Percentiles rank a stretch among this genome's conserved stretches.
phyloP scores from a whole-genome alignment of 2,113 vertebrate genomes.

The Oxyura jamaicensis region DNA sequence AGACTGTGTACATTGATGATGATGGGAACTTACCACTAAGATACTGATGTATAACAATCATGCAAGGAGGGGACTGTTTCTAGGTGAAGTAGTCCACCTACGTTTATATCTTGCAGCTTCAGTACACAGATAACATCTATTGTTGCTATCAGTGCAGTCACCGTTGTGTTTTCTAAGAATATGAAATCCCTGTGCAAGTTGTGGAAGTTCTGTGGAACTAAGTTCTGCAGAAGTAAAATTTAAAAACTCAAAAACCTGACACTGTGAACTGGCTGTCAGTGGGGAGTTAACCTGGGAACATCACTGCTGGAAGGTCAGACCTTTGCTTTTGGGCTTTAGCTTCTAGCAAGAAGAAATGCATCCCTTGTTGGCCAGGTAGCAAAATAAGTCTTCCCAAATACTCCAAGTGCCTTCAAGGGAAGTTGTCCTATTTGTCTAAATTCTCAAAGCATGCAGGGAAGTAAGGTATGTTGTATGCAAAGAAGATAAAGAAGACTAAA shows the following conservation, averaged over 20 bases:
- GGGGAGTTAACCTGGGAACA: not conserved
- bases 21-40: not conserved
- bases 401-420: not conserved
- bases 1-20: accelerated
- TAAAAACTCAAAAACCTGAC: not conserved
- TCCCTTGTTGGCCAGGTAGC: not conserved
- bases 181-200: not conserved
- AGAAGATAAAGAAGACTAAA: not conserved
- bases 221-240: not conserved
- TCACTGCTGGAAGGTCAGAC: not conserved
- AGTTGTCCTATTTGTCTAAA: not conserved
- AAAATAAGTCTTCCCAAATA: not conserved
- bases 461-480: not conserved
- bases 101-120: not conserved
- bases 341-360: not conserved
- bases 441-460: not conserved
- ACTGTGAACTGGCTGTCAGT: not conserved
- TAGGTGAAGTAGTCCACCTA: not conserved
- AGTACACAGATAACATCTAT: not conserved
- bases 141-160: not conserved
- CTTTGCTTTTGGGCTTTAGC: not conserved
- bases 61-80: not conserved
- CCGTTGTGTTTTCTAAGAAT: not conserved
- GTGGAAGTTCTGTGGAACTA: not conserved
- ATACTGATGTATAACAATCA: not conserved